phyloP scores from a whole-genome alignment of 35 echinoderm and acorn worm genomes.

The Eucidaris tribuloides region DNA sequence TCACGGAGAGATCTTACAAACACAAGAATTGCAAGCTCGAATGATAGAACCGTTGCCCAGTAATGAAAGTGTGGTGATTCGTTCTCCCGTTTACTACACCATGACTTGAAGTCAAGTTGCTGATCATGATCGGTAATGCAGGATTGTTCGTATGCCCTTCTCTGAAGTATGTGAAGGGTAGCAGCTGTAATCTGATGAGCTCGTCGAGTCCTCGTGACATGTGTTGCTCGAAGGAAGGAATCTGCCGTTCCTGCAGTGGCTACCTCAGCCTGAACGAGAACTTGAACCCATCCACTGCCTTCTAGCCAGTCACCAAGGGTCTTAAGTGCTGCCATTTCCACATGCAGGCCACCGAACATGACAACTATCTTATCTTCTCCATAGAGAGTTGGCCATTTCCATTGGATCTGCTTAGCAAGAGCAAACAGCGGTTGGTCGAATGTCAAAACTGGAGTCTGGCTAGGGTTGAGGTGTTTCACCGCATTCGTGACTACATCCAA shows the following conservation, averaged over 20 bases:
- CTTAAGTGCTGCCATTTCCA: constrained; percentile 42
- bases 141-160: constrained; percentile 23
- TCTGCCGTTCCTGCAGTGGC: constrained; percentile 52
- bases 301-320: constrained; percentile 48
- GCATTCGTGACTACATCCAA: background rate
- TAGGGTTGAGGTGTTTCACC: background rate
- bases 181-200: constrained; percentile 42
- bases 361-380: constrained; percentile 54
- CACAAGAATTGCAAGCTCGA: background rate
- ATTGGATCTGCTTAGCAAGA: constrained; percentile 50
- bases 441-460: constrained; percentile 35
- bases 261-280: constrained; percentile 42
- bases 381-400: constrained; percentile 42
- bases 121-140: background rate
- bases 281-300: constrained; percentile 51
- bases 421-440: constrained; percentile 51
- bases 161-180: constrained; percentile 7
- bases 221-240: constrained; percentile 36
- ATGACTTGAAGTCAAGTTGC: background rate
- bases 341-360: constrained; percentile 46
- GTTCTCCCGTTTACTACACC: background rate
- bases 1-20: constrained; percentile 18
- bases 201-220: constrained; percentile 41
- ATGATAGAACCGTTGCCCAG: background rate
- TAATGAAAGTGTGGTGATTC: background rate